Conservation (phyloP, 53 echinoderm and acorn worm genomes). For the Echinometra lucunter region DNA sequence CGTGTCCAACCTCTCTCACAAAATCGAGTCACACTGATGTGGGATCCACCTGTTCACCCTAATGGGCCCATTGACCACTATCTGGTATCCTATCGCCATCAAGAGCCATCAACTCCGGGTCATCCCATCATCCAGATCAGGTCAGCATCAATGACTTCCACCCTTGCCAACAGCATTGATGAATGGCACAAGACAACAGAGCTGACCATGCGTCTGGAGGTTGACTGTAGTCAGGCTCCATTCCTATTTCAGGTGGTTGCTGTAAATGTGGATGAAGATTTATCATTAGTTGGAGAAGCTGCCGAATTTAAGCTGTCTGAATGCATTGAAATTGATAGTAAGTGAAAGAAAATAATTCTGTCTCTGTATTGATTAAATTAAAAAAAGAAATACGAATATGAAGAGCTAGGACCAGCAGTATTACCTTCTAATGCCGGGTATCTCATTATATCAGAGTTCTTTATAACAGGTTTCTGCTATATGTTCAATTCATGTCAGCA, state of each 20-base stretch:
- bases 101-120: neutral
- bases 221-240: neutral
- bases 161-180: neutral
- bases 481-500: too few relatives aligned
- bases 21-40: neutral
- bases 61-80: conserved; percentile 55
- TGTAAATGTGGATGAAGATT: neutral
- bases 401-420: too few relatives aligned
- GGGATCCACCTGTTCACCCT: conserved; percentile 39
- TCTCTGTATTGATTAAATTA: too few relatives aligned
- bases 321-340: neutral
- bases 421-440: too few relatives aligned
- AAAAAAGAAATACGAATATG: too few relatives aligned
- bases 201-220: neutral
- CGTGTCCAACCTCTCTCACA: neutral
- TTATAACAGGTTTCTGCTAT: too few relatives aligned
- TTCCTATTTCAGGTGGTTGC: neutral
- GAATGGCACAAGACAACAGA: neutral
- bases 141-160: too few relatives aligned
- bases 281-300: neutral
- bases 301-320: neutral
- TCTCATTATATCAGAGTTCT: too few relatives aligned
- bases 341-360: neutral
- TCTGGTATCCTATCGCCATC: neutral
- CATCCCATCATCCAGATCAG: neutral